Conservation (phyloP, 2,888 invertebrate species). For the Mimachlamys varia region DNA sequence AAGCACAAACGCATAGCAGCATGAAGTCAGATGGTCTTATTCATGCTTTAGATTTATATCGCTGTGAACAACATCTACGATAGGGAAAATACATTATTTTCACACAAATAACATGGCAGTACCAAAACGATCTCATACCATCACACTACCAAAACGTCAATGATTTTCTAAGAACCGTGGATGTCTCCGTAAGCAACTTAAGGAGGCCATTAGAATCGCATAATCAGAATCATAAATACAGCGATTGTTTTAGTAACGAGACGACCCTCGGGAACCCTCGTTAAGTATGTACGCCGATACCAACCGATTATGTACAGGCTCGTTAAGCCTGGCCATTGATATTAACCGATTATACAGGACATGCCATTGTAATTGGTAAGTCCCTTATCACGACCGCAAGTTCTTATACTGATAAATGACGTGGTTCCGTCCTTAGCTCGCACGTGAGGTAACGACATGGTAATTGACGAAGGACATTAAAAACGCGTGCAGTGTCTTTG, state of each 20-base stretch:
- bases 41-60: too few species aligned
- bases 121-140: too few species aligned
- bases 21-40: background rate
- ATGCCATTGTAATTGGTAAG: constrained; percentile 5
- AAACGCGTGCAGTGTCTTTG: background rate
- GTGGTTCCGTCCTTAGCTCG: background rate
- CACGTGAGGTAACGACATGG: background rate
- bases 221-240: background rate
- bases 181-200: too few species aligned
- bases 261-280: background rate
- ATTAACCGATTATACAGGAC: constrained; percentile 5
- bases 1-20: background rate
- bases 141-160: too few species aligned
- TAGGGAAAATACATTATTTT: too few species aligned
- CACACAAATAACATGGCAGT: too few species aligned
- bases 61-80: too few species aligned
- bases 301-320: background rate
- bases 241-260: background rate
- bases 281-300: background rate
- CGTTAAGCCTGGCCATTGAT: background rate
- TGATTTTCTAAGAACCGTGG: too few species aligned
- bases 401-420: background rate
- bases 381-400: background rate
- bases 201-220: background rate
- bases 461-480: background rate